Conservation (phyloP, 2,888 invertebrate genomes). For the Stenodera caucasica region DNA sequence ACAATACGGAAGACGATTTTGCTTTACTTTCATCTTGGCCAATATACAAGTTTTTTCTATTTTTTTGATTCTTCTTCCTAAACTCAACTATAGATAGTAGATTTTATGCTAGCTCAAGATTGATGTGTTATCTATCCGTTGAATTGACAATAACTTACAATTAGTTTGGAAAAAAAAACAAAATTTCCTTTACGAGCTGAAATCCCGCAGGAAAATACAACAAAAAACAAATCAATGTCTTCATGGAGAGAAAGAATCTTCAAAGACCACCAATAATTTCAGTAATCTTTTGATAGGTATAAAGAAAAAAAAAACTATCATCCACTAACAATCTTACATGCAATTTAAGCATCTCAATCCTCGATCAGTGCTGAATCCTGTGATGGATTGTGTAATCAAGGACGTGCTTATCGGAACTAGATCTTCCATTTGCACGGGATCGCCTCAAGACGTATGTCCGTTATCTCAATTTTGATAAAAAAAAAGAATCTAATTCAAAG, state of each 20-base stretch:
- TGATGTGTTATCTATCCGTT: not conserved
- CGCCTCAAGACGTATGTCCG: slow-evolving; percentile 43
- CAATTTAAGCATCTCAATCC: slow-evolving; percentile 48
- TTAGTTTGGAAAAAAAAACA: not conserved
- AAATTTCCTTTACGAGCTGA: slow-evolving; percentile 10
- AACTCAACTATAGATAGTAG: too few relatives aligned
- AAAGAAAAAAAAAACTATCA: slow-evolving; percentile 37
- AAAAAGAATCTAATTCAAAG: too few relatives aligned
- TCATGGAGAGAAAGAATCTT: too few relatives aligned
- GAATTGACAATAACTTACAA: not conserved
- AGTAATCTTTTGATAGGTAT: not conserved
- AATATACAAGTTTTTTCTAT: slow-evolving; percentile 17
- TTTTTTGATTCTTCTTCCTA: too few relatives aligned
- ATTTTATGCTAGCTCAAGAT: not conserved
- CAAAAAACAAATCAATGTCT: slow-evolving; percentile 19
- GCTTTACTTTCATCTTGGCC: slow-evolving; percentile 9
- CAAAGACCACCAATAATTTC: slow-evolving; percentile 46
- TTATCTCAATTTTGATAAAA: slow-evolving; percentile 38
- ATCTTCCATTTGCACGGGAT: slow-evolving; percentile 39
- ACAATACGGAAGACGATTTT: slow-evolving; percentile 36
- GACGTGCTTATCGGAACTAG: slow-evolving; percentile 43
- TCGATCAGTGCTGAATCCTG: slow-evolving; percentile 46
- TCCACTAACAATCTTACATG: slow-evolving; percentile 45
- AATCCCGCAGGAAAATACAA: too few relatives aligned
- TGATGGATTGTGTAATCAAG: slow-evolving; percentile 48